Conservation (phyloP, 2,797 vertebrate species). For the Cyclura pinguis region DNA sequence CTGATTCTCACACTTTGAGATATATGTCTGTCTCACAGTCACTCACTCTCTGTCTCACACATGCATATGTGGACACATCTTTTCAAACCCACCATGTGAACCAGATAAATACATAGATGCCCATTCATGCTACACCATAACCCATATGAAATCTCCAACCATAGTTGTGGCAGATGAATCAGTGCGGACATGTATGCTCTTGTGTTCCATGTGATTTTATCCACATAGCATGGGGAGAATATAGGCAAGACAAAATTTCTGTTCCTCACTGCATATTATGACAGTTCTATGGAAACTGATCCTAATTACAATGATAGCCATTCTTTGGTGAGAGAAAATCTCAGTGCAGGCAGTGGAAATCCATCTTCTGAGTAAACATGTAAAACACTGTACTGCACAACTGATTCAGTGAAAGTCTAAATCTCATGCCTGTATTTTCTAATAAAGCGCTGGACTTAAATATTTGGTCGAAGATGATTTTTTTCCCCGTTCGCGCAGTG, state of each 20-base stretch:
- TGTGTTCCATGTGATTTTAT: neutral
- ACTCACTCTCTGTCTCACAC: neutral
- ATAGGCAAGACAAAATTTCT: neutral
- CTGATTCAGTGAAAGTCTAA: neutral
- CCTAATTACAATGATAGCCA: neutral
- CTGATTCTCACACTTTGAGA: neutral
- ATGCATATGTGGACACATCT: neutral
- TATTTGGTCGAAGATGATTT: neutral
- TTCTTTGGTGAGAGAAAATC: neutral
- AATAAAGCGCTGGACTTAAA: neutral
- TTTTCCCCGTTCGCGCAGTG: neutral
- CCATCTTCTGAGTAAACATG: neutral
- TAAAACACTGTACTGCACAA: neutral
- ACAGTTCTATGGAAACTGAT: neutral
- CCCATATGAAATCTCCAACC: neutral
- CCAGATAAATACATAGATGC: neutral
- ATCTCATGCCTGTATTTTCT: neutral
- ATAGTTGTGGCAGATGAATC: neutral
- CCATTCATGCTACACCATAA: neutral
- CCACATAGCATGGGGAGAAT: neutral
- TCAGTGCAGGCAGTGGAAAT: neutral
- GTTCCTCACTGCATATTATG: neutral
- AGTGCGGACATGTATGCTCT: neutral
- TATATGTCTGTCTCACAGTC: neutral
- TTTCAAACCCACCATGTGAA: neutral